phyloP scores from a whole-genome alignment of 2,797 vertebrate species.

The Gorsachius magnificus region DNA sequence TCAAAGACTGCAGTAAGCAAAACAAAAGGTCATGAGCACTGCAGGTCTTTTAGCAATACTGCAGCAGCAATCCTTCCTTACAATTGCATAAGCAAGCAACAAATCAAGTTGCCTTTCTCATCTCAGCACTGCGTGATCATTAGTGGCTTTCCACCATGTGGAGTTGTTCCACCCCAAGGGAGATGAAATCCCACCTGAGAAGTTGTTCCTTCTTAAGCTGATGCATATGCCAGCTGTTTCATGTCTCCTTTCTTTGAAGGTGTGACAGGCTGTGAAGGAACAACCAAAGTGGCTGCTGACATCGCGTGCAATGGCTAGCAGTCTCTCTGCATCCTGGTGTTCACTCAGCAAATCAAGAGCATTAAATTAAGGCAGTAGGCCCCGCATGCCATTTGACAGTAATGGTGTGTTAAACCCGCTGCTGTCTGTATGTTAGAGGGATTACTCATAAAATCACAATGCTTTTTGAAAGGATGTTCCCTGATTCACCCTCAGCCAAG shows the following conservation, averaged over 20 bases:
- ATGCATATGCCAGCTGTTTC: neutral
- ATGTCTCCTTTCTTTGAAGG: neutral
- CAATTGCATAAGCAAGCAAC: neutral
- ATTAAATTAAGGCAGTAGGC: neutral
- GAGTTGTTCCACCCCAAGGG: neutral
- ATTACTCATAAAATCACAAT: accelerated
- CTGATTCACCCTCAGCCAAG: neutral
- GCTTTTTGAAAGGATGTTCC: neutral
- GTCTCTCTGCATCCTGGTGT: neutral
- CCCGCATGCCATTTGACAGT: neutral
- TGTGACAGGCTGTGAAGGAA: conserved; percentile 5
- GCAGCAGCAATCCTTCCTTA: neutral
- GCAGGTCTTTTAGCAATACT: neutral
- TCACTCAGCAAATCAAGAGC: conserved; percentile 1
- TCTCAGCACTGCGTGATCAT: neutral
- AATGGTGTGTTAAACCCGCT: neutral
- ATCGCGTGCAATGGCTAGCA: conserved; percentile 1
- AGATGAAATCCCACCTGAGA: conserved; percentile 21
- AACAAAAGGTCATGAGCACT: neutral
- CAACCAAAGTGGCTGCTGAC: neutral
- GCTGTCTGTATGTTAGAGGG: neutral
- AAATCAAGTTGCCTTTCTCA: neutral
- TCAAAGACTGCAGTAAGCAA: neutral
- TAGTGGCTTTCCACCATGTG: neutral
- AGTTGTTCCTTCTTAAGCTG: neutral